phyloP scores from a whole-genome alignment of 2,113 vertebrate species.

The Urocolius indicus region DNA sequence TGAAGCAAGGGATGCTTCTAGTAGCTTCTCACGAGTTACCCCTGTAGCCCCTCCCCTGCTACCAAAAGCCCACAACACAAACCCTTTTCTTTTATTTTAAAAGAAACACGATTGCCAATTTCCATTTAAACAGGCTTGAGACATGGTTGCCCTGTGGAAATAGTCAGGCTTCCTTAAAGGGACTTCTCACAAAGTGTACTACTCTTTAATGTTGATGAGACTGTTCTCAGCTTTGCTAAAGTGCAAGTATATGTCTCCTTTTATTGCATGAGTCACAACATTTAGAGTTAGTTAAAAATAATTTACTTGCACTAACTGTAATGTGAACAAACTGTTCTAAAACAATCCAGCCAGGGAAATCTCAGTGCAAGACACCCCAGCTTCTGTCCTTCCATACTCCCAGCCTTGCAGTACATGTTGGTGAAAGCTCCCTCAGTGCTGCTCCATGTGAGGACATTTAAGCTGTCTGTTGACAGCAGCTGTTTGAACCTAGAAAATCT shows the following conservation, averaged over 20 bases:
- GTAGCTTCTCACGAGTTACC: too few species aligned
- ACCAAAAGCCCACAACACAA: too few species aligned
- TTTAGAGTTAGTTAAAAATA: slow-evolving; percentile 38
- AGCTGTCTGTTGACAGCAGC: neutral
- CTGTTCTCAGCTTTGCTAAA: neutral
- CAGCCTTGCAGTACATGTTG: neutral
- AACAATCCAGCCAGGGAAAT: neutral
- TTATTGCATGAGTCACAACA: neutral
- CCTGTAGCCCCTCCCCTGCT: too few species aligned
- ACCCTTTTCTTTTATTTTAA: neutral
- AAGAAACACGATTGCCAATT: neutral
- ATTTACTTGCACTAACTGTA: neutral
- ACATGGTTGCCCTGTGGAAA: neutral
- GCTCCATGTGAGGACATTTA: neutral
- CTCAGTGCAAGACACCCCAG: neutral
- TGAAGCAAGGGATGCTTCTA: too few species aligned
- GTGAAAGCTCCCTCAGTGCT: neutral
- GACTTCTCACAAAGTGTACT: neutral
- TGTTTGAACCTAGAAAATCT: neutral
- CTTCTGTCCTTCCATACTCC: neutral
- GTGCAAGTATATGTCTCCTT: neutral
- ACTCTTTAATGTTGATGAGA: slow-evolving; percentile 22
- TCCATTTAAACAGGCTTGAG: neutral
- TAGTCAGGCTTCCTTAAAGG: neutral
- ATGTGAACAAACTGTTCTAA: neutral